These are phyloP conservation scores for Apodemus agrarius DNA, from an alignment of 2,797 vertebrate genomes.

Conservation along the genomic window DNA sequence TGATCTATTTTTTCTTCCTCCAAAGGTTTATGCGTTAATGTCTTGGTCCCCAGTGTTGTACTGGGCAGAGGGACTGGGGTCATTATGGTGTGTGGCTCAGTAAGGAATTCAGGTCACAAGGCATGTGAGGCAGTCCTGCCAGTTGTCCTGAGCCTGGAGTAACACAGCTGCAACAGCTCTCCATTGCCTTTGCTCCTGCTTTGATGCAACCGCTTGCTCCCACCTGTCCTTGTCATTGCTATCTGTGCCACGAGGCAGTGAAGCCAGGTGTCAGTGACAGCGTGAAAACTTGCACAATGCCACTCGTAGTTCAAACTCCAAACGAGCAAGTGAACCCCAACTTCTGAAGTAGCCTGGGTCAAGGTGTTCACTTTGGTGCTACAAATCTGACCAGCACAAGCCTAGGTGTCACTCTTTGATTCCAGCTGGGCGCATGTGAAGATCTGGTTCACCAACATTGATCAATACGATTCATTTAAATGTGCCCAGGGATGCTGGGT, in stretches of 20 bases:
- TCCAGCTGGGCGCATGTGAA: not conserved
- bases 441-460: not conserved
- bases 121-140: not conserved
- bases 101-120: not conserved
- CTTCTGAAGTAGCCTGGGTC: not conserved
- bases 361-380: not conserved
- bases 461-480: not conserved
- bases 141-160: not conserved
- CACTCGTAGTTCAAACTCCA: not conserved
- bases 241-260: not conserved
- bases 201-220: not conserved
- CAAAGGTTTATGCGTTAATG: not conserved
- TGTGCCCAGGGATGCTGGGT: not conserved
- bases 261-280: not conserved
- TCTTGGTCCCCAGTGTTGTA: not conserved
- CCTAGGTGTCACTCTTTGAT: not conserved
- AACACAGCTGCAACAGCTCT: not conserved
- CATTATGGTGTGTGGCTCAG: not conserved
- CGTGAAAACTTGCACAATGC: too few species aligned
- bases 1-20: not conserved
- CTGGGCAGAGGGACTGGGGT: not conserved
- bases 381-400: not conserved
- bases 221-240: not conserved
- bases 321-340: not conserved
- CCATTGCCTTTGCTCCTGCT: not conserved